A percentile compares a stretch with the other conserved stretches of the same genome.
phyloP scores from a whole-genome alignment of 1,140 invertebrate genomes.

The Gonatopus flavifemur region DNA sequence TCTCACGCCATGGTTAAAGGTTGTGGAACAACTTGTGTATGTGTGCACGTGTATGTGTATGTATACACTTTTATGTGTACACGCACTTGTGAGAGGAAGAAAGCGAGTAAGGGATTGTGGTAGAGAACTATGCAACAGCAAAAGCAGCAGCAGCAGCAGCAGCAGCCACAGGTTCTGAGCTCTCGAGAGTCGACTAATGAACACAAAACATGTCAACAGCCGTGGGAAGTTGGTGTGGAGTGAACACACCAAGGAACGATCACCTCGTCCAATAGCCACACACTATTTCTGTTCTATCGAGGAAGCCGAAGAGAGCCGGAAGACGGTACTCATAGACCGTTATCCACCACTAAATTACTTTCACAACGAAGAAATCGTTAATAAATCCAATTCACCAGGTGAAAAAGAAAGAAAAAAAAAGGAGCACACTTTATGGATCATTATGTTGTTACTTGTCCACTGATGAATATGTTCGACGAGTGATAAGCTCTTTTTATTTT shows the following conservation, averaged over 20 bases:
- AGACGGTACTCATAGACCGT: constrained; percentile 17
- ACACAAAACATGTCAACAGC: constrained; percentile 59
- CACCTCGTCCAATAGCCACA: constrained; percentile 18
- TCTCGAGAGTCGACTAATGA: constrained; percentile 51
- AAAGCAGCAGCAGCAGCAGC: too few species aligned
- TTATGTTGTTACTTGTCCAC: too few species aligned
- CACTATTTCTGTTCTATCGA: constrained; percentile 32
- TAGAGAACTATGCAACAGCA: constrained; percentile 42
- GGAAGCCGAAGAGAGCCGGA: constrained; percentile 14
- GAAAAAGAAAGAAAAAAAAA: too few species aligned
- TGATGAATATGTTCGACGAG: too few species aligned
- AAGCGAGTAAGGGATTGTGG: constrained; percentile 20
- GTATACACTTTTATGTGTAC: constrained; percentile 6
- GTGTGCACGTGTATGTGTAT: not conserved
- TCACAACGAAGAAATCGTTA: too few species aligned
- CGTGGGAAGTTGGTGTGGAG: constrained; percentile 51
- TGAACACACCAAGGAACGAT: constrained; percentile 29
- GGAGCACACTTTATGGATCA: too few species aligned
- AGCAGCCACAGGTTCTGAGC: constrained; percentile 25
- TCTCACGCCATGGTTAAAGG: constrained; percentile 45
- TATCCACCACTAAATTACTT: constrained; percentile 19
- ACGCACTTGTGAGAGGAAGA: constrained; percentile 5
- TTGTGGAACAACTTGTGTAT: constrained; percentile 34
- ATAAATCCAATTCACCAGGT: too few species aligned
- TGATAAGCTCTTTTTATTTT: too few species aligned